phyloP scores from a whole-genome alignment of 1,140 invertebrate species.

The Nautilus pompilius region DNA sequence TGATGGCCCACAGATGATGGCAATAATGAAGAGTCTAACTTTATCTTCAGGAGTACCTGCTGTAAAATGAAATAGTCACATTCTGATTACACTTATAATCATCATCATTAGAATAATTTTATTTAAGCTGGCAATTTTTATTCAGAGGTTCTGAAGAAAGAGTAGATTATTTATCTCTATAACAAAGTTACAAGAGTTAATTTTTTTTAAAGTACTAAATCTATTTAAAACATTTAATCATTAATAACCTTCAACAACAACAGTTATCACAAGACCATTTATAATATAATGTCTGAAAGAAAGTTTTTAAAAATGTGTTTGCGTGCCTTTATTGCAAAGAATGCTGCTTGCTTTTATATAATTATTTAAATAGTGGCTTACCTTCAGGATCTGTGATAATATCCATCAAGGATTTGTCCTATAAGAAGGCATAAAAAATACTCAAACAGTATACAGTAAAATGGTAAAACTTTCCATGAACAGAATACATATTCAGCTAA shows the following conservation, averaged over 20 bases:
- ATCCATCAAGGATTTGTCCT: constrained; percentile 55
- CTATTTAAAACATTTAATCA: too few species aligned
- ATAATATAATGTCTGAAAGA: too few species aligned
- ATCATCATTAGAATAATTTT: neutral
- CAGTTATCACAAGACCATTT: too few species aligned
- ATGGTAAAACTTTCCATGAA: neutral
- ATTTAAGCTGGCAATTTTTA: neutral
- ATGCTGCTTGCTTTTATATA: too few species aligned
- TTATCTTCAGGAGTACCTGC: constrained; percentile 89
- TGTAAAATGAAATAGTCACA: constrained; percentile 10
- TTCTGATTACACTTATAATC: neutral
- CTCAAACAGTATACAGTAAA: neutral
- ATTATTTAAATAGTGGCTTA: too few species aligned
- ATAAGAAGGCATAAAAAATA: constrained; percentile 4
- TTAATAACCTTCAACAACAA: too few species aligned
- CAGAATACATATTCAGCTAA: too few species aligned
- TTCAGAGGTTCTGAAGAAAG: neutral
- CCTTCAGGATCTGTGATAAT: constrained; percentile 69
- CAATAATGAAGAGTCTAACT: constrained; percentile 91
- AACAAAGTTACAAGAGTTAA: too few species aligned
- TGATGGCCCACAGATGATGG: constrained; percentile 78
- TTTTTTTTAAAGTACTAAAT: too few species aligned
- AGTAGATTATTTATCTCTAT: neutral
- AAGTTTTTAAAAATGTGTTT: too few species aligned
- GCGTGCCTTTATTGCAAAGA: too few species aligned